These are phyloP conservation scores for Pseudochirops cupreus DNA, from an alignment of 2,797 vertebrate genomes.

Conservation along the genomic window DNA sequence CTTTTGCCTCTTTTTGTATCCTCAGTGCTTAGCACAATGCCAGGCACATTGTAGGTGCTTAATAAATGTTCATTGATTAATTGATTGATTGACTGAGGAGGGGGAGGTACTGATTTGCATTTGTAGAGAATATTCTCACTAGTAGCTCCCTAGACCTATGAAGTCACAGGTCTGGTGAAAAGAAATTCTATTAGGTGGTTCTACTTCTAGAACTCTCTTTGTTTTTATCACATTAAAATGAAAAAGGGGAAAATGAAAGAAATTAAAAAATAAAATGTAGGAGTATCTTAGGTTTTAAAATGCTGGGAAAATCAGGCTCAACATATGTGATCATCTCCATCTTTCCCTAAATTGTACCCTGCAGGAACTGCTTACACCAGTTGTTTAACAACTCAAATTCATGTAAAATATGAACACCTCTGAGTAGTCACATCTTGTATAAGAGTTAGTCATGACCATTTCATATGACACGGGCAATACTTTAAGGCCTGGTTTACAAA, in stretches of 20 bases:
- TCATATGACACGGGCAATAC: background rate
- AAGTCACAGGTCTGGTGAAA: too few relatives aligned
- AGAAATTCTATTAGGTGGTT: background rate
- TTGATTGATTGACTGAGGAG: too few relatives aligned
- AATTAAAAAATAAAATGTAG: constrained; percentile 14
- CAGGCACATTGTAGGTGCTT: too few relatives aligned
- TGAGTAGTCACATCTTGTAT: background rate
- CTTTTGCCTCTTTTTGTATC: too few relatives aligned
- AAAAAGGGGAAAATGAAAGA: constrained; percentile 32
- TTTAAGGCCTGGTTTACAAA: background rate
- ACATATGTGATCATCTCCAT: background rate
- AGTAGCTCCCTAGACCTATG: too few relatives aligned
- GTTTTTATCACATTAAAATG: constrained; percentile 21
- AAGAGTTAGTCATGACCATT: background rate
- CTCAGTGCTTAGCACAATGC: too few relatives aligned
- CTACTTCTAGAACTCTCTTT: constrained; percentile 3
- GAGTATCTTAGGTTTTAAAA: background rate
- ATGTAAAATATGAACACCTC: background rate
- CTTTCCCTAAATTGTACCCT: background rate
- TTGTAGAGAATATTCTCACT: too few relatives aligned
- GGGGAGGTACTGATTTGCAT: too few relatives aligned
- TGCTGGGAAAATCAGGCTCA: background rate
- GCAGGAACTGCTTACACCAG: background rate
- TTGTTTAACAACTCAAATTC: background rate
- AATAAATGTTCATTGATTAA: too few relatives aligned